A percentile compares a stretch with the other conserved stretches of the same genome.
phyloP scores from a whole-genome alignment of 2,888 invertebrate genomes.

The Nemotelus pantherinus region DNA sequence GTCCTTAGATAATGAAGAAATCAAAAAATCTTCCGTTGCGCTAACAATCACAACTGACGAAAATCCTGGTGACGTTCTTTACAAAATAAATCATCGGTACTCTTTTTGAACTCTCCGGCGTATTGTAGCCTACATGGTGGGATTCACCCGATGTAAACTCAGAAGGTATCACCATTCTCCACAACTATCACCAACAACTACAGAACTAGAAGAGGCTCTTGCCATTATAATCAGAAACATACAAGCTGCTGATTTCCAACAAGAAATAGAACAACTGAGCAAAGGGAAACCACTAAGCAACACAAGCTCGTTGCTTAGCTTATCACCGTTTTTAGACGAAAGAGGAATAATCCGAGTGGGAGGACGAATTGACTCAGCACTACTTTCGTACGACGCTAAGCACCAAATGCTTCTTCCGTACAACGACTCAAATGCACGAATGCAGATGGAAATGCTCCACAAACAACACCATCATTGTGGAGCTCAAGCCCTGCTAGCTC shows the following conservation, averaged over 20 bases:
- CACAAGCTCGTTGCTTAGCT: neutral
- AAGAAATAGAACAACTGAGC: neutral
- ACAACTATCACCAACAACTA: too few relatives aligned
- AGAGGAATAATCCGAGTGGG: constrained; percentile 45
- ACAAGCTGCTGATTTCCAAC: neutral
- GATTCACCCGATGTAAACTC: neutral
- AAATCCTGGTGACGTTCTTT: neutral
- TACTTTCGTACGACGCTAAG: constrained; percentile 48
- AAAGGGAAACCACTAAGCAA: neutral
- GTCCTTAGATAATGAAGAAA: neutral
- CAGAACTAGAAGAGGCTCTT: neutral
- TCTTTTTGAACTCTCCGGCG: neutral
- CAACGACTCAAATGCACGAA: constrained; percentile 43
- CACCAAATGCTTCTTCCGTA: constrained; percentile 54
- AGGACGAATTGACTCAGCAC: constrained; percentile 33
- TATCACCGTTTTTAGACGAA: constrained; percentile 45
- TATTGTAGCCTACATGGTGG: neutral
- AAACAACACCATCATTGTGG: neutral
- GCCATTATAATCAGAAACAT: neutral
- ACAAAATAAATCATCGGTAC: neutral
- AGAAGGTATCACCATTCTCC: too few relatives aligned
- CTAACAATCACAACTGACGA: neutral
- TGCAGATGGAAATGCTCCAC: constrained; percentile 5
- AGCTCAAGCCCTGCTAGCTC: neutral
- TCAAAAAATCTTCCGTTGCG: neutral